Evolutionary conservation across 2,113 vertebrate genomes (phyloP).

Genomic region (Cepphus grylle): DNA sequence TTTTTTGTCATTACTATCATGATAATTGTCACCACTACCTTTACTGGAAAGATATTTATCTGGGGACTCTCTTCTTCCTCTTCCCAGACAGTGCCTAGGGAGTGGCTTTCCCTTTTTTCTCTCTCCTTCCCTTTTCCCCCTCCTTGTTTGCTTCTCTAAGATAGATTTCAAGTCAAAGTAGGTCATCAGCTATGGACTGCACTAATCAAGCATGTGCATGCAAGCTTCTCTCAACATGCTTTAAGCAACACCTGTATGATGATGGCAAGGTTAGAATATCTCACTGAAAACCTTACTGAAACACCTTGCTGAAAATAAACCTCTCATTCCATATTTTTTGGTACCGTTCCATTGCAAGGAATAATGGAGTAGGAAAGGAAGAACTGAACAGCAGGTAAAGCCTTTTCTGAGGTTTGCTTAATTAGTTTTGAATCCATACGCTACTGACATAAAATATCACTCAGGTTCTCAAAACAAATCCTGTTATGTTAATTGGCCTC

Average conservation of each 20-base stretch:
- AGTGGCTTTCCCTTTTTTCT: not conserved
- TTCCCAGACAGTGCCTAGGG: not conserved
- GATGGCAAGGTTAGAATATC: not conserved
- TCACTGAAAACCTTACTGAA: not conserved
- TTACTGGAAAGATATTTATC: not conserved
- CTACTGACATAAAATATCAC: not conserved
- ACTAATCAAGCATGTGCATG: not conserved
- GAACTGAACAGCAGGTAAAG: not conserved
- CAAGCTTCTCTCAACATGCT: not conserved
- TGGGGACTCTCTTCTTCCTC: not conserved
- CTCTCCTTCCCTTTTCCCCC: not conserved
- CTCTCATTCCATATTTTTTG: not conserved
- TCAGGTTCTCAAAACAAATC: not conserved
- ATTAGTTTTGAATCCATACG: not conserved
- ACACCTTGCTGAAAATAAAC: not conserved
- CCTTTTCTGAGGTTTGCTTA: not conserved
- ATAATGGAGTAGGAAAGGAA: not conserved
- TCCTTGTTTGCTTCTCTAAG: not conserved
- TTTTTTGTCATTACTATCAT: not conserved
- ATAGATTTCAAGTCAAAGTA: not conserved
- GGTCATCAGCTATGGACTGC: not conserved
- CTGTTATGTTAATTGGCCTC: not conserved
- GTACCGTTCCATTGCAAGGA: not conserved
- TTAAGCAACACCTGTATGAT: fast-evolving
- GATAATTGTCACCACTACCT: not conserved